Base-by-base conservation (phyloP, 2,888 invertebrate species). In the Sthenelais limicola region DNA sequence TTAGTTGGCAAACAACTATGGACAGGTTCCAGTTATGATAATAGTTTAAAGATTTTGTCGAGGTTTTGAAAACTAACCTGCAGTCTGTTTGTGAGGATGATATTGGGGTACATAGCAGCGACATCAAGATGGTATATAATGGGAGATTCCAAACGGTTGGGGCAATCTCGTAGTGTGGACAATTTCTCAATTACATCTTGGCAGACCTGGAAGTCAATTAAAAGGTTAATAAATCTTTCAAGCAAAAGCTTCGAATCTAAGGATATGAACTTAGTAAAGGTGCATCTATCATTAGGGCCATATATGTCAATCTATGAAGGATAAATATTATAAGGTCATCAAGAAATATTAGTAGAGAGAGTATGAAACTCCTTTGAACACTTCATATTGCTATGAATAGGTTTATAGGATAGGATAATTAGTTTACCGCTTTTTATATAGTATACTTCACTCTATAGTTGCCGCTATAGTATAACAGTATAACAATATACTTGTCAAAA, bases 61-160 rank as follows among this genome's bases (percentile, higher is more conserved):
- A 66, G 35, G 5, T 15, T 21, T 12, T 21, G n/a, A n/a, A n/a
- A n/a, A 49, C 32, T 32, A 79, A 89, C 89, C 89, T 98, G 98
- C 74, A 99, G 89, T 86, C 99, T 92, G 89, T 99, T 99, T 18
- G 99, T 99, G 75, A 99, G 90, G 86, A 99, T 99, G 82, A 99
- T 99, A 87, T 99, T 99, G 0, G 99, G 99, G 86, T 99, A 99
- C 99, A 99, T 99, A 77, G 99, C 98, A n/a, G 97, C 92, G 3
- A 99, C 99, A 88, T 99, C 99, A 88, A 99, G 91, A 89, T 99
- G 99, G 88, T 99, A 99, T 82, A 99, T 99, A 28, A 97, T 91
- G 0, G 99, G 99, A 82, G 93, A 94, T 87, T 99, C 98, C 76
- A 95, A 90, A 71, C 98, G 91, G 85, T 94, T 91, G 0, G 97